Conservation (phyloP, 2,888 invertebrate species). For the Odontothrips loti region DNA sequence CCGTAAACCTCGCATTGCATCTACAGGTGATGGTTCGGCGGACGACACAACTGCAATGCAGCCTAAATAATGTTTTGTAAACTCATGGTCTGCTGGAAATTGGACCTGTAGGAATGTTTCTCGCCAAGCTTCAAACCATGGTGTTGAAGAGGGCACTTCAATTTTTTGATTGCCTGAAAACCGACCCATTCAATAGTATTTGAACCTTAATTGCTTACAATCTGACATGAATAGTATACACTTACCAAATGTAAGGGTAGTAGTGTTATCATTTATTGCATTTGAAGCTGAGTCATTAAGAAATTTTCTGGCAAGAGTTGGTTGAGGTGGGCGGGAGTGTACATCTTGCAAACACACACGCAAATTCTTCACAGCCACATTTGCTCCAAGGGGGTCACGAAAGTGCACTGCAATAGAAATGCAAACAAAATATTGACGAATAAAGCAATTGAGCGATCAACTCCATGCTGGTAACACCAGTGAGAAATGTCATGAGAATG, state of each 20-base stretch:
- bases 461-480: too few species aligned
- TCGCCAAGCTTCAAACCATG: conserved; percentile 96
- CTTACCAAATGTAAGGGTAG: conserved; percentile 55
- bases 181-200: conserved; percentile 28
- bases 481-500: too few species aligned
- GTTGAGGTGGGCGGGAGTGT: conserved; percentile 73
- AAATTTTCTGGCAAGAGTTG: conserved; percentile 75
- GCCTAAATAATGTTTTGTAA: conserved; percentile 81
- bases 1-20: conserved; percentile 73
- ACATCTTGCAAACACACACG: conserved; percentile 78
- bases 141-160: conserved; percentile 70
- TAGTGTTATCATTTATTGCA: conserved; percentile 54
- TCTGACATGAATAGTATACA: conserved; percentile 28
- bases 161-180: conserved; percentile 53
- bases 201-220: background rate
- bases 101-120: conserved; percentile 84
- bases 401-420: conserved; percentile 63
- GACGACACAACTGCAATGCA: conserved; percentile 74
- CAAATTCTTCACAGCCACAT: conserved; percentile 68
- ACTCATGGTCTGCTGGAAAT: conserved; percentile 93
- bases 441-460: background rate
- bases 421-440: background rate
- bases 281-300: conserved; percentile 76
- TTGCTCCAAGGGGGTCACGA: conserved; percentile 73
- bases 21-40: conserved; percentile 55